Evolutionary conservation across 1,140 invertebrate genomes (phyloP), one percentile per base, ranked within the genome.

Genomic region (Frieseomelitta varia): DNA sequence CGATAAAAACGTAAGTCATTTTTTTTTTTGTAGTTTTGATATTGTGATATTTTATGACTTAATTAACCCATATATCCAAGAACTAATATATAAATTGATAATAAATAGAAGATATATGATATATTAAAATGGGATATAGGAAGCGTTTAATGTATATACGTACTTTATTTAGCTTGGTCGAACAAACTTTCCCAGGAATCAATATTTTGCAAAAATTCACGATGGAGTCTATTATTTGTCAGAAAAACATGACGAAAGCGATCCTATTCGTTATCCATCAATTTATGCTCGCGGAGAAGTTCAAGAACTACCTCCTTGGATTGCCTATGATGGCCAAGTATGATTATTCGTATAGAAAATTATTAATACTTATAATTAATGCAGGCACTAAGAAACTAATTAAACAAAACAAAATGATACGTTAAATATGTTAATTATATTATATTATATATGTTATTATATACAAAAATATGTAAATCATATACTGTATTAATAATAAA

Each of bases 301-400:
- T 4, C 95, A 96, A 2, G 96, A 97, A 88, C 89, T 97, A 63
- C 98, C 98, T 1, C 94, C 97, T 1, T 99, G 98, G 98, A 95
- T 99, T 53, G 96, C 97, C 67, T 98, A 97, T 93, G 98, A 99
- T 92, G 97, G 98, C 94, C 96, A 98, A 94, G 97, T 84, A 83
- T 11, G 39, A 69, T 34, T 24, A 69, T 47, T 55, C 19, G 19
- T 53, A 1, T 21, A 53, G 24, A 34, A 47, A 24, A 53, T 61
- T 61, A 61, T n/a, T 4, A 51, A 51, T 4, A n/a, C 12, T 53
- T 53, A 17, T 73, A 19, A 47, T 72, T 17, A 14, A n/a, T 47
- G n/a, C 39, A 47, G 39, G 0, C 6, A 10, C 47, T 47, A 14
- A n/a, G 17, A 14, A 12, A 24, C 24, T 30, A 11, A 71, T n/a